Conservation (phyloP, 2,797 vertebrate species). For the Yasuhikotakia modesta region DNA sequence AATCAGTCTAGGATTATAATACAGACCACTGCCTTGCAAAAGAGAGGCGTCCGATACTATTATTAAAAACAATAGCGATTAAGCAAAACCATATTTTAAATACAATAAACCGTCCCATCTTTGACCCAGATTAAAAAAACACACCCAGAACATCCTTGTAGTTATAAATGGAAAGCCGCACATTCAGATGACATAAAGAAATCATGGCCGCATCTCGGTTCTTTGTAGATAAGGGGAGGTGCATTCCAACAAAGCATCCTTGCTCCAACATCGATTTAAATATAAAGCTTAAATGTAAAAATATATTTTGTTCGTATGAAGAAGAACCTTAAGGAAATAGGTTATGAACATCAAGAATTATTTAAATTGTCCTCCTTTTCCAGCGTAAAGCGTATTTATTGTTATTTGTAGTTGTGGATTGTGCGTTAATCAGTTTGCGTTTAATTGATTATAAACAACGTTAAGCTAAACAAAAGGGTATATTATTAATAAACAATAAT, state of each 20-base stretch:
- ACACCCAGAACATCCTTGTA: too few species aligned
- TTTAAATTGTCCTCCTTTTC: too few species aligned
- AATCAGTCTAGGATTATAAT: too few species aligned
- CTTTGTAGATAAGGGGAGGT: constrained; percentile 41
- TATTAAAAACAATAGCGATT: not conserved
- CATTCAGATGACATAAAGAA: constrained; percentile 27
- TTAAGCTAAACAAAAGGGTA: too few species aligned
- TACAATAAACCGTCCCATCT: not conserved
- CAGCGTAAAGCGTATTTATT: too few species aligned
- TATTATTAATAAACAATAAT: not conserved
- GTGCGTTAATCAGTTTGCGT: not conserved
- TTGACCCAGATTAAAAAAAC: too few species aligned
- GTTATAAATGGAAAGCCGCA: too few species aligned
- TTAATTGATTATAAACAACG: not conserved
- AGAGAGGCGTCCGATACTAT: constrained; percentile 1
- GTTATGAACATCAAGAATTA: too few species aligned
- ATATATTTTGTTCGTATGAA: too few species aligned
- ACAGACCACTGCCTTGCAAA: not conserved
- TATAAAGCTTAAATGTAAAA: not conserved
- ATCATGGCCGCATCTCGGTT: constrained; percentile 51
- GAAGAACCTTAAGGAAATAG: too few species aligned
- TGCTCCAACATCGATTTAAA: constrained; percentile 13
- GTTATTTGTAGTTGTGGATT: too few species aligned
- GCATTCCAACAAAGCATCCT: constrained; percentile 44
- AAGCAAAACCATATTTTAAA: not conserved